Base-by-base conservation (phyloP, 2,113 vertebrate genomes). In the Sinocyclocheilus rhinocerous region DNA sequence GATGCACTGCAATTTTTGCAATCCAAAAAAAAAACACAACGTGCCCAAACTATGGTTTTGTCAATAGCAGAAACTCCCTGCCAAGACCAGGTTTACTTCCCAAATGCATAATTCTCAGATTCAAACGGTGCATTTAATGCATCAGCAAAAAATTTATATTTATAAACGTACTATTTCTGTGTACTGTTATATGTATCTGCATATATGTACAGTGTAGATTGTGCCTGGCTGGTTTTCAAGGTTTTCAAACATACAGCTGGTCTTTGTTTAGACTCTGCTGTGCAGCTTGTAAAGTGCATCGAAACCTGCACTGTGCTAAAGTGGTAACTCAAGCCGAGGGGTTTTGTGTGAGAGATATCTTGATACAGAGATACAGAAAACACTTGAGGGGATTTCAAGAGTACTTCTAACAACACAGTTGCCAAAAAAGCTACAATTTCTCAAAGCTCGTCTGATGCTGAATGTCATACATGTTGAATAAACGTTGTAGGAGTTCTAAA, bases 1-100 rank as follows among this genome's bases (percentile, higher is more conserved):
- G 36, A 79, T 50, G 45, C 33, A 33, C 77, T 84, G 59, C 82
- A 50, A 52, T 39, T 59, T 84, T 52, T 52, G 76, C 69, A 86
- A 50, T 15, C 18, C 22, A 67, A 76, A 72, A 57, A 72, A 57
- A 22, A 61, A 10, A 61, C 22, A 50, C 26, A 22, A 78, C 4
- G 3, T 79, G 52, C 18, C 76, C 76, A 61, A 42, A 61, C 52
- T 36, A 79, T 11, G 9, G 33, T 39, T 11, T 39, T 59, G 16
- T 11, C 55, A 36, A 59, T 13, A 39, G 18, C 29, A 36, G 39
- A 61, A 61, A 36, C 20, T 61, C 5, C 77, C 77, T 61, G 52
- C 10, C 77, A 61, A 79, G 77, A 79, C 77, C 20, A 39, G 73
- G 20, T 59, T 36, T 4, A 79, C 76, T 39, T 79, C 10, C 33